These are phyloP conservation scores for Biston stratarius DNA, from an alignment of 2,888 invertebrate species.

Conservation along the genomic window DNA sequence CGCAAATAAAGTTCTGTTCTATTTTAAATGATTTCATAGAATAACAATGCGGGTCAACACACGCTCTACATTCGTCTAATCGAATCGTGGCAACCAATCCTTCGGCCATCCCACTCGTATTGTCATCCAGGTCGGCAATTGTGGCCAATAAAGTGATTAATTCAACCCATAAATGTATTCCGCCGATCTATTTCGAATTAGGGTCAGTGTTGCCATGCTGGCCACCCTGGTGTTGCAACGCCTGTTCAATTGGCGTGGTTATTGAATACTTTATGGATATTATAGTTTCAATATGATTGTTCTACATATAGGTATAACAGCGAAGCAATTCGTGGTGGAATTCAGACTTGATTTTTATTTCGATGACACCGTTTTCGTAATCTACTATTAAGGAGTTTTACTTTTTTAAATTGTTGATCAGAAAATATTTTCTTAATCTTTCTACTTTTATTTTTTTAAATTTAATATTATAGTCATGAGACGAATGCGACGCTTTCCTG, in stretches of 20 bases:
- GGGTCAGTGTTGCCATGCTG: conserved; percentile 61
- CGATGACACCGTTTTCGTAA: conserved; percentile 1
- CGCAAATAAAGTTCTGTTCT: conserved; percentile 39
- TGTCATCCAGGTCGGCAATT: conserved; percentile 66
- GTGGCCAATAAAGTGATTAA: conserved; percentile 82
- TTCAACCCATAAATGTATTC: conserved; percentile 74
- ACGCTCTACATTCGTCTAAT: conserved; percentile 64
- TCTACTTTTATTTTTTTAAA: too few relatives aligned
- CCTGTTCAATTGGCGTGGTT: conserved; percentile 59
- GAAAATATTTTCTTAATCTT: too few relatives aligned
- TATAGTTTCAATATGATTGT: conserved; percentile 55
- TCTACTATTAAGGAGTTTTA: too few relatives aligned
- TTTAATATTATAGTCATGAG: too few relatives aligned
- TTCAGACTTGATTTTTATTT: background rate
- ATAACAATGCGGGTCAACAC: conserved; percentile 60
- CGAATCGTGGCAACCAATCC: conserved; percentile 55
- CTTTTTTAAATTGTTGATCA: too few relatives aligned
- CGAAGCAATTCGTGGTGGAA: background rate
- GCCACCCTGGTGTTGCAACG: conserved; percentile 61
- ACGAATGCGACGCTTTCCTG: too few relatives aligned
- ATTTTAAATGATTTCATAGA: conserved; percentile 43
- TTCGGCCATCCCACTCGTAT: conserved; percentile 64
- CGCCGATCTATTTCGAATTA: conserved; percentile 79
- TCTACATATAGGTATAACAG: conserved; percentile 29
- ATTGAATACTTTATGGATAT: conserved; percentile 65